Evolutionary conservation across 92 coral and sea anemone species (phyloP).

Genomic region (Hydrozoanthus gracilis): DNA sequence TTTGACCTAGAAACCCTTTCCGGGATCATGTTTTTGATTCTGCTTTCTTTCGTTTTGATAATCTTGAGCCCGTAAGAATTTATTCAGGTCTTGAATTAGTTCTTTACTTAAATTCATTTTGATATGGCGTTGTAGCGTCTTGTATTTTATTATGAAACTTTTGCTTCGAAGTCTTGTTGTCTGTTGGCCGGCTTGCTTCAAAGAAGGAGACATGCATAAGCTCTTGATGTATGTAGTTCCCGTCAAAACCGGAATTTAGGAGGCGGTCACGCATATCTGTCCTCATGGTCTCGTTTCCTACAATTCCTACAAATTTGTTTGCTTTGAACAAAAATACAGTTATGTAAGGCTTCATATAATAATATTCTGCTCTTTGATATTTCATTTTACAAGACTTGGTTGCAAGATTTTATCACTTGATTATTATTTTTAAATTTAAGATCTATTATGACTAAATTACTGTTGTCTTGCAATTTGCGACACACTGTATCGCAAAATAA

Average conservation of each 20-base stretch:
- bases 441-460: too few species aligned
- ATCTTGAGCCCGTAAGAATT: slow-evolving; percentile 13
- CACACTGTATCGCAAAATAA: too few species aligned
- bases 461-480: too few species aligned
- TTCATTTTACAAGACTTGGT: too few species aligned
- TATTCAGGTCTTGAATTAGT: not conserved
- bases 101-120: not conserved
- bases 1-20: not conserved
- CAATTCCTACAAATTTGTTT: too few species aligned
- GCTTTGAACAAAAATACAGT: too few species aligned
- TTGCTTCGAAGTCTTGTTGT: not conserved
- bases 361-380: too few species aligned
- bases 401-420: too few species aligned
- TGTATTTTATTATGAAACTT: not conserved
- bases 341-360: too few species aligned
- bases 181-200: not conserved
- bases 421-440: too few species aligned
- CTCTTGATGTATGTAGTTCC: not conserved
- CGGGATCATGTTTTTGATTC: not conserved
- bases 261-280: not conserved
- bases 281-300: too few species aligned
- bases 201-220: not conserved
- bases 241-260: slow-evolving; percentile 1
- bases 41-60: not conserved
- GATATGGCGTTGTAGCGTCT: not conserved